Conservation (phyloP, 2,113 vertebrate genomes). For the Pimephales promelas region DNA sequence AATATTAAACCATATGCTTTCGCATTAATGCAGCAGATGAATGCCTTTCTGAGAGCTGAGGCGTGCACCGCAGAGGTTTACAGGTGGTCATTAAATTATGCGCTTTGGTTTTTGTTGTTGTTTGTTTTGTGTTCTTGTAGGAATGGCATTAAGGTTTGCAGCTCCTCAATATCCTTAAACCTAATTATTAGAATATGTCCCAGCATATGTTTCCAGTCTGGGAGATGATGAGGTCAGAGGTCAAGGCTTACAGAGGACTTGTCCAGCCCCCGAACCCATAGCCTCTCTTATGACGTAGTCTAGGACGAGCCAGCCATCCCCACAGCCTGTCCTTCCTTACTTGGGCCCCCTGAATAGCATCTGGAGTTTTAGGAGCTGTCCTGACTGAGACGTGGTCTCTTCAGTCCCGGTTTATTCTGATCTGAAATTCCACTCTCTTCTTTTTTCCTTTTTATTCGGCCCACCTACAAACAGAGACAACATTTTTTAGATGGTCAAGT, state of each 20-base stretch:
- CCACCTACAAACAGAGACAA: slow-evolving; percentile 60
- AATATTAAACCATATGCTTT: background rate
- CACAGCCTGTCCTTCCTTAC: background rate
- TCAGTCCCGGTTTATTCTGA: slow-evolving; percentile 67
- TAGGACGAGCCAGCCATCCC: slow-evolving; percentile 10
- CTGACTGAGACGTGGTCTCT: slow-evolving; percentile 70
- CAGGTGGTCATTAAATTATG: slow-evolving; percentile 42
- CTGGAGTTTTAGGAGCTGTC: slow-evolving; percentile 58
- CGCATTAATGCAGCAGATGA: slow-evolving; percentile 41
- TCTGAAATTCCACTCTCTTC: slow-evolving; percentile 59
- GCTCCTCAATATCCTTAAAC: slow-evolving; percentile 25
- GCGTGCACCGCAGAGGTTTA: slow-evolving; percentile 37
- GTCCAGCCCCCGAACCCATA: background rate
- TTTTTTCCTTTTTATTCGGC: slow-evolving; percentile 67
- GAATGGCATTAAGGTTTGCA: slow-evolving; percentile 50
- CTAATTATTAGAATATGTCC: background rate
- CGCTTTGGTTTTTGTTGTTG: slow-evolving; percentile 33
- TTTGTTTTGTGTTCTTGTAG: slow-evolving; percentile 20
- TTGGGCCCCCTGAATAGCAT: background rate
- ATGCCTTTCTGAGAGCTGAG: slow-evolving; percentile 38
- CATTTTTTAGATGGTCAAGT: background rate
- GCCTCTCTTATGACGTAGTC: slow-evolving; percentile 2
- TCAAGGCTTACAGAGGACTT: background rate
- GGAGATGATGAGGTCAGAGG: slow-evolving; percentile 10
- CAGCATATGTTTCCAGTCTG: slow-evolving; percentile 8